Evolutionary conservation across 2,797 vertebrate species (phyloP).

Genomic region (Iguana delicatissima): DNA sequence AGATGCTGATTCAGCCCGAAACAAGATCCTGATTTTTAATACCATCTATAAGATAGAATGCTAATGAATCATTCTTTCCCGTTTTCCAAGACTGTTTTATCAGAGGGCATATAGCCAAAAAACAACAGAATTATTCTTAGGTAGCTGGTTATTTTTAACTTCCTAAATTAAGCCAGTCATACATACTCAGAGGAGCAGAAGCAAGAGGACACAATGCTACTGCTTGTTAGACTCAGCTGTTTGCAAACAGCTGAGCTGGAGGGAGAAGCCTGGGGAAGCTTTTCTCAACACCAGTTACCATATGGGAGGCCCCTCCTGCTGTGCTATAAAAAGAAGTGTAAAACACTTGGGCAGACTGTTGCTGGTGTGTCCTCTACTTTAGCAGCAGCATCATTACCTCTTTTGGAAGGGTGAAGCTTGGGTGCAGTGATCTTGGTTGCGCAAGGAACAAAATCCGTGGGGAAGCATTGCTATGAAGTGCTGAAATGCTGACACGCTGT

Average conservation of each 20-base stretch:
- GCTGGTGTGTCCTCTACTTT: neutral
- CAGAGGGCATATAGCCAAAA: constrained; percentile 12
- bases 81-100: constrained; percentile 47
- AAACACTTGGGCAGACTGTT: neutral
- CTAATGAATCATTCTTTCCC: constrained; percentile 24
- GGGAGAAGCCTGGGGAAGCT: neutral
- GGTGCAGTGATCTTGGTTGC: constrained; percentile 77
- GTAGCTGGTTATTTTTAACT: constrained; percentile 32
- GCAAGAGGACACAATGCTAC: neutral
- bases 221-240: neutral
- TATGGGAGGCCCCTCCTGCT: no score
- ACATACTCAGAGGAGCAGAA: neutral
- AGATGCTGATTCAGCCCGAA: neutral
- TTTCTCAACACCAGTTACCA: neutral
- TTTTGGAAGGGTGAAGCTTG: constrained; percentile 74
- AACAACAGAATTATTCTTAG: neutral
- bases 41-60: neutral
- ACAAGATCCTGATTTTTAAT: neutral
- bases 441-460: constrained; percentile 81
- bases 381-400: constrained; percentile 72
- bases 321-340: neutral
- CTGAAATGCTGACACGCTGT: constrained; percentile 67
- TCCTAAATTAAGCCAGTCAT: constrained; percentile 2
- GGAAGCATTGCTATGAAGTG: constrained; percentile 71
- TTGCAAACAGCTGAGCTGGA: neutral